A percentile compares a stretch with the other conserved stretches of the same genome.
These are phyloP conservation scores for Galendromus occidentalis DNA, from an alignment of 1,140 invertebrate species.

Conservation along the genomic window DNA sequence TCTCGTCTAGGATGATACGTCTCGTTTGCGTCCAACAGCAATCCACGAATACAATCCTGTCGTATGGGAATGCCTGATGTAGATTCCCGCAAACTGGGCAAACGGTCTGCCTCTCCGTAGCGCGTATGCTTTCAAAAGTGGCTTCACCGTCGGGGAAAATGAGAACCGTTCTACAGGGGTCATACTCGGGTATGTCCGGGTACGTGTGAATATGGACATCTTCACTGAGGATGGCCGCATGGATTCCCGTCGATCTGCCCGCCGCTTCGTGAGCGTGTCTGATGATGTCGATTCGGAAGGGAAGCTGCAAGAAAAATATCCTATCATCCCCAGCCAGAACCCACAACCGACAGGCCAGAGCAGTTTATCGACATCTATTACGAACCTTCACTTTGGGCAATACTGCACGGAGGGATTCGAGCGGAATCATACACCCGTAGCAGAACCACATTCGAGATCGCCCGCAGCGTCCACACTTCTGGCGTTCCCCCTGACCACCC, in stretches of 20 bases:
- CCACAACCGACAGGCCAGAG: too few relatives aligned
- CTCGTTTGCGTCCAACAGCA: background rate
- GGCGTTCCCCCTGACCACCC: background rate
- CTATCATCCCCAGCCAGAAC: too few relatives aligned
- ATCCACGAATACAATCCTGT: background rate
- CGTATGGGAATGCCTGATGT: background rate
- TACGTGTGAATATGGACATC: background rate
- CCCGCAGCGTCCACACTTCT: background rate
- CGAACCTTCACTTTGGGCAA: background rate
- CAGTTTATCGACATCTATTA: background rate
- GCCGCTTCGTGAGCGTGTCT: background rate
- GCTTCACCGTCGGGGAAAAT: background rate
- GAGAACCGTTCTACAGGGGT: background rate
- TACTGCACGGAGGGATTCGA: background rate
- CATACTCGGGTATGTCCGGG: background rate
- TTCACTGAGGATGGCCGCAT: background rate
- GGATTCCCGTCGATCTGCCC: background rate
- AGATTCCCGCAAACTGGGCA: background rate
- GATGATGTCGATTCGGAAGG: background rate
- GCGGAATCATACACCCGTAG: background rate
- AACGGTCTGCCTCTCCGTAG: too few relatives aligned
- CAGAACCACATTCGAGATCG: conserved; percentile 6
- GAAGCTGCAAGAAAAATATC: background rate
- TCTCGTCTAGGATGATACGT: background rate
- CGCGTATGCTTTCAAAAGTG: too few relatives aligned